A percentile compares a stretch with the other conserved stretches of the same genome.
Conservation (phyloP, 2,888 invertebrate genomes). For the Meta bourneti region DNA sequence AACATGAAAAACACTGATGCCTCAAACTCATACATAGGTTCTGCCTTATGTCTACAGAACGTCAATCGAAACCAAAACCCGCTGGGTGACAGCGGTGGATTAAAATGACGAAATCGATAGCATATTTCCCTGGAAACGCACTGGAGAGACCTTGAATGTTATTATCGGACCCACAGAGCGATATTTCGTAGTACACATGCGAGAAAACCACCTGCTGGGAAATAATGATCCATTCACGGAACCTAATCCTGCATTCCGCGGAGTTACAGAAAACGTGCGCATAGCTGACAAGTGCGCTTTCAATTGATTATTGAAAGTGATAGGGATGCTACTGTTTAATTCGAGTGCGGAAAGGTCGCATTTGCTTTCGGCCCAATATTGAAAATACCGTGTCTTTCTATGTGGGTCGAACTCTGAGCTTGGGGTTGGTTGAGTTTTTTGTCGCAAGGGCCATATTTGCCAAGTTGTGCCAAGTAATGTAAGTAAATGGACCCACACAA, state of each 20-base stretch:
- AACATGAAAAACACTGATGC: no score
- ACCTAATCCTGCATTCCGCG: not conserved
- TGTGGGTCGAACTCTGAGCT: no score
- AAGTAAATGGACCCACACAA: no score
- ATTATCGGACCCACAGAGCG: not conserved
- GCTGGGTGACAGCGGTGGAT: not conserved
- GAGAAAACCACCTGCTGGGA: conserved; percentile 34
- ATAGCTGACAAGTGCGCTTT: not conserved
- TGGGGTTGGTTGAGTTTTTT: no score
- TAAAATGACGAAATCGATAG: not conserved
- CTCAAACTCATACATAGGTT: no score
- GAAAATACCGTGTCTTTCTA: no score
- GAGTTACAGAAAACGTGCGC: not conserved
- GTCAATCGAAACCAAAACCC: no score
- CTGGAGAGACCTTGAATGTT: conserved; percentile 9
- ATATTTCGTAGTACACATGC: not conserved
- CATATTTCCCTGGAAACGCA: conserved; percentile 26
- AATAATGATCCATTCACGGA: conserved; percentile 41
- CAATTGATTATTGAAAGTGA: not conserved
- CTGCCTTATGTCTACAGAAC: no score
- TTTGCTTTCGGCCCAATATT: no score
- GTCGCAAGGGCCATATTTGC: no score
- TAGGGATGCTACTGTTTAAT: not conserved
- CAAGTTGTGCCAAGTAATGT: no score
- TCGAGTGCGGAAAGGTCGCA: not conserved